phyloP scores from a whole-genome alignment of 1,140 invertebrate species.

The Atta cephalotes region DNA sequence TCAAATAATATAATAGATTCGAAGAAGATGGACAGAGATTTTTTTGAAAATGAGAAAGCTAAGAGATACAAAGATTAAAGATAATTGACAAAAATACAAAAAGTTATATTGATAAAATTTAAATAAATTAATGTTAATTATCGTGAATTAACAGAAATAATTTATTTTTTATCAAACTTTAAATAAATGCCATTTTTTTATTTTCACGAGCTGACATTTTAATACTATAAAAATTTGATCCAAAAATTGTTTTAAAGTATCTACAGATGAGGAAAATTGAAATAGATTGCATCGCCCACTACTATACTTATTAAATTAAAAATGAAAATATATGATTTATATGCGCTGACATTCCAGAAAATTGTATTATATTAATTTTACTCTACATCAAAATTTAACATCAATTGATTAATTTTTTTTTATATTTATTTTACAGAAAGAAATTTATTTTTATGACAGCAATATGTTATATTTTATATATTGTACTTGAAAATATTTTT shows the following conservation, averaged over 20 bases:
- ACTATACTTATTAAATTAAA: conserved; percentile 21
- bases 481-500: conserved; percentile 16
- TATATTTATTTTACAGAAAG: neutral
- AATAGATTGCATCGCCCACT: conserved; percentile 4
- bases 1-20: neutral
- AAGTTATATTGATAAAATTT: neutral
- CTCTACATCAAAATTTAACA: conserved; percentile 19
- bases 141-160: neutral
- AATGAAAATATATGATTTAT: neutral
- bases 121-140: conserved; percentile 23
- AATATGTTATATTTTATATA: neutral
- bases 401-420: neutral
- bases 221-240: conserved; percentile 16
- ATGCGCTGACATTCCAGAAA: neutral
- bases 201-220: neutral
- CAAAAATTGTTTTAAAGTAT: neutral
- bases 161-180: neutral
- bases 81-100: neutral
- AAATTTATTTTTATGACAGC: neutral
- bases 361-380: neutral
- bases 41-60: neutral
- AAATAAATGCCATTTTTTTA: neutral
- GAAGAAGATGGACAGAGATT: neutral
- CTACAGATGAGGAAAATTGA: neutral
- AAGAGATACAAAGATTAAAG: neutral